These are phyloP conservation scores for Drosophila cognata DNA, from an alignment of 2,888 invertebrate species.

Conservation along the genomic window DNA sequence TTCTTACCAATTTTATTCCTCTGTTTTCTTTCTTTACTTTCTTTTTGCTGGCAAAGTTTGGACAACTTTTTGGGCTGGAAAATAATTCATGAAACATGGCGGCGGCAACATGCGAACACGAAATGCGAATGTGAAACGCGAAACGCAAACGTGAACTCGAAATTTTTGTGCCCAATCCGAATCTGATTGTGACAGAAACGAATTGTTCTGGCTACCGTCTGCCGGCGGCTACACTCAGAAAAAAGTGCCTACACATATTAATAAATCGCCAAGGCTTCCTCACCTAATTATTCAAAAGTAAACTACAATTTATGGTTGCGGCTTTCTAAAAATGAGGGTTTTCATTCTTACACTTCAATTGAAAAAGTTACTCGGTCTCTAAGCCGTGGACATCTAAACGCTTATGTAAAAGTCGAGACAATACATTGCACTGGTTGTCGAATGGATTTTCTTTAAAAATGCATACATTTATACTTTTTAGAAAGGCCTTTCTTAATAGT, in stretches of 20 bases:
- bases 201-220: conserved; percentile 79
- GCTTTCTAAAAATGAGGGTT: not conserved
- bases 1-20: conserved; percentile 46
- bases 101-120: conserved; percentile 74
- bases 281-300: not conserved
- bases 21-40: conserved; percentile 16
- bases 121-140: conserved; percentile 48
- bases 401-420: not conserved
- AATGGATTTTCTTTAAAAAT: not conserved
- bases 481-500: not conserved
- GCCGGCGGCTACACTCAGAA: conserved; percentile 12
- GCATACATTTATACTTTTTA: not conserved
- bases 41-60: conserved; percentile 59
- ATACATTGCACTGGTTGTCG: not conserved
- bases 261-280: not conserved
- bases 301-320: not conserved
- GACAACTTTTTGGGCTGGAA: conserved; percentile 68
- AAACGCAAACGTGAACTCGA: conserved; percentile 53
- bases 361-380: not conserved
- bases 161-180: conserved; percentile 80
- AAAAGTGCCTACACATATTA: not conserved
- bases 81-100: conserved; percentile 83
- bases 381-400: not conserved
- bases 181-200: conserved; percentile 84
- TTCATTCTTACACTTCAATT: not conserved